Evolutionary conservation across 2,797 vertebrate genomes (phyloP).

Genomic region (Botia kubotai): DNA sequence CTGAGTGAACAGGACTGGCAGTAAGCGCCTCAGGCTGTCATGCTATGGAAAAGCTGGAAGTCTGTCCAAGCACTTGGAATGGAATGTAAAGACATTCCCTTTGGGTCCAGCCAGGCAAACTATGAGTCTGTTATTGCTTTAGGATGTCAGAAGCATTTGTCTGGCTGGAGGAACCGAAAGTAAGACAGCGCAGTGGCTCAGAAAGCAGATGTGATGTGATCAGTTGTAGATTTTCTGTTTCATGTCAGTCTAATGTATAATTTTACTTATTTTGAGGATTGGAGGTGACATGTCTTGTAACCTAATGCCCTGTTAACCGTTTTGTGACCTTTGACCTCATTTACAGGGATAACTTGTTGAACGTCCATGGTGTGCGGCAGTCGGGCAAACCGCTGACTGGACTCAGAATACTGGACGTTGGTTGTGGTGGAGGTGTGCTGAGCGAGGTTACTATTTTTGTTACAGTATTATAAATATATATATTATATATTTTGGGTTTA

Average conservation of each 20-base stretch:
- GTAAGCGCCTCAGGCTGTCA: constrained; percentile 32
- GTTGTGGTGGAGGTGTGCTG: constrained; percentile 93
- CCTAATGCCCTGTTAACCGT: neutral
- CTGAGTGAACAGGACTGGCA: constrained; percentile 22
- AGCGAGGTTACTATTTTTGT: constrained; percentile 82
- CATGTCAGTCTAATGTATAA: neutral
- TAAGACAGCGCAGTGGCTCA: neutral
- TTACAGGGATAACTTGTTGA: constrained; percentile 91
- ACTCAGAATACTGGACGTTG: constrained; percentile 88
- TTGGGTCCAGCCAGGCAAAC: constrained; percentile 1
- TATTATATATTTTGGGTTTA: too few species aligned
- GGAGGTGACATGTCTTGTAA: neutral
- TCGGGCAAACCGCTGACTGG: constrained; percentile 85
- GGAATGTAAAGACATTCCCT: neutral
- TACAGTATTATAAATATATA: too few species aligned
- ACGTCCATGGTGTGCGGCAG: constrained; percentile 71
- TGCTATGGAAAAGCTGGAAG: neutral
- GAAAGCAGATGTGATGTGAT: neutral
- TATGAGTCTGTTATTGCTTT: constrained; percentile 10
- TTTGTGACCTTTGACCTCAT: constrained; percentile 41
- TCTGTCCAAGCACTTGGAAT: constrained; percentile 4
- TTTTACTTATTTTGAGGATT: neutral
- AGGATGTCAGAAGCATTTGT: constrained; percentile 26
- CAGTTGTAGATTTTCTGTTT: constrained; percentile 22
- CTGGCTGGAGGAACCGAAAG: constrained; percentile 19